phyloP scores from a whole-genome alignment of 2,113 vertebrate species.

The Mormoops blainvillei region DNA sequence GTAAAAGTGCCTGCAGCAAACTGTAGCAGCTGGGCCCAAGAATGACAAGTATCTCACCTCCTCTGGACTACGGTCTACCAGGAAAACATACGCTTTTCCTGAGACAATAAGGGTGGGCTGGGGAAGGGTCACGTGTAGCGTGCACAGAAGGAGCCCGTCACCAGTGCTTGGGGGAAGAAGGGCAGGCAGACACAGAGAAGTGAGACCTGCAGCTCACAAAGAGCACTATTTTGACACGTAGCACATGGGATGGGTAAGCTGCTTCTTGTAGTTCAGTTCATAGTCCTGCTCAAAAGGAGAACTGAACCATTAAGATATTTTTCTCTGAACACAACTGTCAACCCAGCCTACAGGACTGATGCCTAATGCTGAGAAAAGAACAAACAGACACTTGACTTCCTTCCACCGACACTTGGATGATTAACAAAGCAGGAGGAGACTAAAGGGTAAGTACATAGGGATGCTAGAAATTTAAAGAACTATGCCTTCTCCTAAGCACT shows the following conservation, averaged over 20 bases:
- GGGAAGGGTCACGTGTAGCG: background rate
- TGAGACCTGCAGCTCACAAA: background rate
- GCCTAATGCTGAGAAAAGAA: background rate
- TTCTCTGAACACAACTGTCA: background rate
- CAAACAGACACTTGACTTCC: background rate
- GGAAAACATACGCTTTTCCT: background rate
- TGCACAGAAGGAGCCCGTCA: background rate
- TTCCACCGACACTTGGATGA: background rate
- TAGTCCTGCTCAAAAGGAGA: background rate
- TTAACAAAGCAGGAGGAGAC: background rate
- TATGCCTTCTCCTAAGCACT: background rate
- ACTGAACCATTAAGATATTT: background rate
- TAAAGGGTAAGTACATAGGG: background rate
- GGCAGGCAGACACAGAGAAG: background rate
- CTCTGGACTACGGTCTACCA: background rate
- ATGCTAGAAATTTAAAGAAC: background rate
- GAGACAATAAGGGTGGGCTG: background rate
- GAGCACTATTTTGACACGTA: background rate
- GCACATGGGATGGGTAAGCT: background rate
- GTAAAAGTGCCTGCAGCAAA: background rate
- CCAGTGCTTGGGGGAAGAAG: background rate
- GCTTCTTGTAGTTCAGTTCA: background rate
- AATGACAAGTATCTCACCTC: background rate
- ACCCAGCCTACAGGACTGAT: background rate
- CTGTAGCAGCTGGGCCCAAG: background rate